phyloP scores from a whole-genome alignment of 1,140 invertebrate genomes.

The Pseudoatta argentina region DNA sequence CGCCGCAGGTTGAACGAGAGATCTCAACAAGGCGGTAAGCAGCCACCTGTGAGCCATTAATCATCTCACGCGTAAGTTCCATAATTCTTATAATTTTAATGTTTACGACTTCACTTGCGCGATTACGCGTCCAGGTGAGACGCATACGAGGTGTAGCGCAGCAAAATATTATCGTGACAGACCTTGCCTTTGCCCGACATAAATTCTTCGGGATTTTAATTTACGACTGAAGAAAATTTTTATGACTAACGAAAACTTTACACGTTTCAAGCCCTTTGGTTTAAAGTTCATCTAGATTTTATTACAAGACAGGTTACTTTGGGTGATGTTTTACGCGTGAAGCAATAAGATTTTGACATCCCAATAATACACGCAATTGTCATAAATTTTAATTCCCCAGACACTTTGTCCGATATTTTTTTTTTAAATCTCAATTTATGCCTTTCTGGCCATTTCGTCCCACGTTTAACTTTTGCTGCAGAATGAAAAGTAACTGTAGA shows the following conservation, averaged over 20 bases:
- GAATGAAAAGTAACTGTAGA: conserved; percentile 33
- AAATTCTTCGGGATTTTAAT: conserved; percentile 22
- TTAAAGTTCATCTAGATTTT: conserved; percentile 32
- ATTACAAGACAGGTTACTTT: neutral
- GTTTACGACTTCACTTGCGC: conserved; percentile 57
- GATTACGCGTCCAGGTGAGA: conserved; percentile 24
- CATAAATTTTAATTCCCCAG: conserved; percentile 44
- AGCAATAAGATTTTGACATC: conserved; percentile 38
- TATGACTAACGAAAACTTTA: conserved; percentile 4
- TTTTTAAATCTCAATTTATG: conserved; percentile 55
- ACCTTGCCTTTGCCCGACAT: conserved; percentile 4
- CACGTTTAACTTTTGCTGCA: conserved; percentile 27
- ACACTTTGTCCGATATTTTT: conserved; percentile 19
- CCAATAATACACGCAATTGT: conserved; percentile 18
- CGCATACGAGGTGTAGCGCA: neutral
- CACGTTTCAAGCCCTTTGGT: neutral
- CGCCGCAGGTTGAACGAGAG: conserved; percentile 27
- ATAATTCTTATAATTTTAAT: conserved; percentile 66
- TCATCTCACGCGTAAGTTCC: conserved; percentile 64
- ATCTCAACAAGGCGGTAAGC: conserved; percentile 41
- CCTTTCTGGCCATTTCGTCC: neutral
- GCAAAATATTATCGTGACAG: conserved; percentile 1
- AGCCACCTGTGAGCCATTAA: conserved; percentile 62
- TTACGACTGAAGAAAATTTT: conserved; percentile 39
- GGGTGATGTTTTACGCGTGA: neutral